These are phyloP conservation scores for Aphelocoma californica DNA, from an alignment of 2,797 vertebrate genomes.

Conservation along the genomic window DNA sequence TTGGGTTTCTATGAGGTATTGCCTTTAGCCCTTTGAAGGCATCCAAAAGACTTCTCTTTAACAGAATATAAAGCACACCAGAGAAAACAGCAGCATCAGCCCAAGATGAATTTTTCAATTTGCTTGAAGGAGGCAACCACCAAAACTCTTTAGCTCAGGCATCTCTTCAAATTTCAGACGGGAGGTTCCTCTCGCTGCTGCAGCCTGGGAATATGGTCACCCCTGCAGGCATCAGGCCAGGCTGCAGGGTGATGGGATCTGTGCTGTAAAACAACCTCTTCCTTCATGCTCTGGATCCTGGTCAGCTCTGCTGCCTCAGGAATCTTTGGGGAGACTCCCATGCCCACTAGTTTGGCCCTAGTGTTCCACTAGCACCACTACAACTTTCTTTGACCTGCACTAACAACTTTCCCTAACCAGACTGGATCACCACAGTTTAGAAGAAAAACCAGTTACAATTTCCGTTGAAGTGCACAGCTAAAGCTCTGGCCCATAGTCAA, in stretches of 20 bases:
- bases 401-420: neutral
- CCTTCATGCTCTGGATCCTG: neutral
- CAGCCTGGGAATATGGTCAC: neutral
- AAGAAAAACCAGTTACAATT: neutral
- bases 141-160: neutral
- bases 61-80: neutral
- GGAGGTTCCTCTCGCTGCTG: neutral
- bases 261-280: neutral
- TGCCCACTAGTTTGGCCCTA: neutral
- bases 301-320: neutral
- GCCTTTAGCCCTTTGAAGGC: constrained; percentile 11
- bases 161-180: neutral
- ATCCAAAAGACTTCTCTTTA: neutral
- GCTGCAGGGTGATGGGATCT: neutral
- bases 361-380: neutral
- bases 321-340: neutral
- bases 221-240: neutral
- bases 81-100: neutral
- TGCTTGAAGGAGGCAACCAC: neutral
- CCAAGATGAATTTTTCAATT: neutral
- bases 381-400: neutral
- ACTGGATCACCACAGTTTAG: neutral
- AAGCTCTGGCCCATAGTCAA: neutral
- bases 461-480: neutral
- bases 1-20: neutral